Evolutionary conservation across 2,888 invertebrate genomes (phyloP).

Genomic region (Drosophila algonquin): DNA sequence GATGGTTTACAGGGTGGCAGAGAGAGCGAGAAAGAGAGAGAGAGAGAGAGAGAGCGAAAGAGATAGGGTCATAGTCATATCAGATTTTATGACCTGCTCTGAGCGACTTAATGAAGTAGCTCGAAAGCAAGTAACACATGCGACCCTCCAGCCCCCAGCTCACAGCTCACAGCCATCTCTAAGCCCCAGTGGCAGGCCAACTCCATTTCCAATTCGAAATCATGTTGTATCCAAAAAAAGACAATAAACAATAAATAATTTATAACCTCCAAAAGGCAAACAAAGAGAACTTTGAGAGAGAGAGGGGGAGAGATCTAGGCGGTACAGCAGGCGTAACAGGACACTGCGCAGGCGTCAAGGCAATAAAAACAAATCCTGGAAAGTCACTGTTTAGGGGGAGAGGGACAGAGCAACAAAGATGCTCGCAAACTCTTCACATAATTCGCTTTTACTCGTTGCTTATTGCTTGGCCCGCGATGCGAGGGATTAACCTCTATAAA

Average conservation of each 20-base stretch:
- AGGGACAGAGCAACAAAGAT: neutral
- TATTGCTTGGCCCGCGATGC: conserved; percentile 2
- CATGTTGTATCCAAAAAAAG: conserved; percentile 53
- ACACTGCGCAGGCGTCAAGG: conserved; percentile 68
- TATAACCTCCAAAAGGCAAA: conserved; percentile 60
- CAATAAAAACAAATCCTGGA: conserved; percentile 52
- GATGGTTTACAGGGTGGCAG: neutral
- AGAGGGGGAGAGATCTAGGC: conserved; percentile 9
- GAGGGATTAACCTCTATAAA: conserved; percentile 39
- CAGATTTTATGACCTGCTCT: conserved; percentile 66
- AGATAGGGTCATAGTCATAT: conserved; percentile 32
- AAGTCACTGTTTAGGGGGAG: conserved; percentile 5
- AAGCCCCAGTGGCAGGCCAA: neutral
- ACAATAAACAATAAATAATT: conserved; percentile 71
- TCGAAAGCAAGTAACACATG: conserved; percentile 48
- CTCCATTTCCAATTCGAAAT: conserved; percentile 19
- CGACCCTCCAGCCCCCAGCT: conserved; percentile 1
- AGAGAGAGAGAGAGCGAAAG: neutral
- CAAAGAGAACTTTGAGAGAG: conserved; percentile 35
- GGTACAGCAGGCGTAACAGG: neutral
- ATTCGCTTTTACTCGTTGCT: conserved; percentile 64
- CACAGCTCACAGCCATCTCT: too few relatives aligned
- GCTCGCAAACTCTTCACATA: conserved; percentile 60
- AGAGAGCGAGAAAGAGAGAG: neutral
- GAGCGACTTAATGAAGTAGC: conserved; percentile 69